Conservation (phyloP, 2,888 invertebrate genomes). For the Rhaphigaster nebulosa region DNA sequence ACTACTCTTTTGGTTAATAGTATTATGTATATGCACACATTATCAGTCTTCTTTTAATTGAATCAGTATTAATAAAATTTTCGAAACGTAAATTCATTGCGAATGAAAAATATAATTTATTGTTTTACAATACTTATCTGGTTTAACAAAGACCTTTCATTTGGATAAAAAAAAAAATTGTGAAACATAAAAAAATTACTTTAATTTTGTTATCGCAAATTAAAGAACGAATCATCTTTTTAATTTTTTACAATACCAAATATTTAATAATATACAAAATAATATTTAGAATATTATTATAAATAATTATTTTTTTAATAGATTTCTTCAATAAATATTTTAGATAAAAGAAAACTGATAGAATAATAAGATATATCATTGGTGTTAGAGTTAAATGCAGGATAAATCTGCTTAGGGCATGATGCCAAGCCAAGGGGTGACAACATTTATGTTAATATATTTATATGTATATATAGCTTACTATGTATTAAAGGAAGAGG, state of each 20-base stretch:
- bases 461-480: slow-evolving; percentile 31
- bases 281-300: not conserved
- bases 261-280: not conserved
- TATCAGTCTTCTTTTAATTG: slow-evolving; percentile 23
- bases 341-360: slow-evolving; percentile 42
- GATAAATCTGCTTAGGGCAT: slow-evolving; percentile 42
- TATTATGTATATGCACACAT: not conserved
- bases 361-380: slow-evolving; percentile 1
- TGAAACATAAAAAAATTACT: too few relatives aligned
- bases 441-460: slow-evolving; percentile 48
- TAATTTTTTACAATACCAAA: too few relatives aligned
- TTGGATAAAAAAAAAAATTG: too few relatives aligned
- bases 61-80: not conserved
- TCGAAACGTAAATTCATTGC: too few relatives aligned
- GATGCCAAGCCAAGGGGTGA: slow-evolving; percentile 53
- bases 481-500: slow-evolving; percentile 42
- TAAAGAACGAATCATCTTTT: too few relatives aligned
- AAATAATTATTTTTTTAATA: not conserved
- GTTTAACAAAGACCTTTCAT: not conserved
- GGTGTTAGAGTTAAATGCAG: slow-evolving; percentile 11
- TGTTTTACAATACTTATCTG: not conserved
- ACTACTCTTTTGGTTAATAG: slow-evolving; percentile 9
- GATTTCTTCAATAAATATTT: not conserved
- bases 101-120: not conserved
- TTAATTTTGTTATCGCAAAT: too few relatives aligned